Evolutionary conservation across 1,140 invertebrate genomes (phyloP).

Genomic region (Drosophila ironensis): DNA sequence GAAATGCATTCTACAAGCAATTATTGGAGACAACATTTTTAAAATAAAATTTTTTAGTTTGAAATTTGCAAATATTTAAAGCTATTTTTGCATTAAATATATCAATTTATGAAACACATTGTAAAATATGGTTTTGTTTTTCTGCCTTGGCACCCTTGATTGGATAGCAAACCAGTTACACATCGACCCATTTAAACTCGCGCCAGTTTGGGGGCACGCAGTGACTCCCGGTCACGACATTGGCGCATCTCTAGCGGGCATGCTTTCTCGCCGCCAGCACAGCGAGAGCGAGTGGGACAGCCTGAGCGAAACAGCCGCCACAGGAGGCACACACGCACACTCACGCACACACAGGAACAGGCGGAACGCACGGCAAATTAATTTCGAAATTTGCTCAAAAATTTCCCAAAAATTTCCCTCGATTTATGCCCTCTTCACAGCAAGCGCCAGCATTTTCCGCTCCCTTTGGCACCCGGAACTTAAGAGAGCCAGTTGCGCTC

Average conservation of each 20-base stretch:
- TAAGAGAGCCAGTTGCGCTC: too few species aligned
- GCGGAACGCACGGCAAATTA: conserved; percentile 38
- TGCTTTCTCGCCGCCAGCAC: conserved; percentile 6
- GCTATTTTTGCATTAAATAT: too few species aligned
- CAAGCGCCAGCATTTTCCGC: not conserved
- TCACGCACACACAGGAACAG: too few species aligned
- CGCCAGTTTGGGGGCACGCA: not conserved
- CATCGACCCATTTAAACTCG: not conserved
- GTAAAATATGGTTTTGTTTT: too few species aligned
- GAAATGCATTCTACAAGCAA: too few species aligned
- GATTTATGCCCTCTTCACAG: too few species aligned
- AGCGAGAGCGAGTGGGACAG: conserved; percentile 7
- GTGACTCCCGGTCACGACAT: not conserved
- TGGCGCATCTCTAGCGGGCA: conserved; percentile 18
- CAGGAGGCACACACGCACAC: conserved; percentile 27
- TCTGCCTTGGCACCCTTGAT: too few species aligned
- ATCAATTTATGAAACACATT: too few species aligned
- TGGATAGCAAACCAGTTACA: not conserved
- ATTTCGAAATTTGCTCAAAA: conserved; percentile 14
- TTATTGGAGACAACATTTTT: too few species aligned
- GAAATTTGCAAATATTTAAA: too few species aligned
- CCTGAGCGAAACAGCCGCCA: conserved; percentile 25
- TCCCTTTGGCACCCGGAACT: not conserved
- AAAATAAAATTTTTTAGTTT: too few species aligned
- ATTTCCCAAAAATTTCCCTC: not conserved